These are phyloP conservation scores for Sebastes dallii DNA, from an alignment of 2,797 vertebrate genomes.

Conservation along the genomic window DNA sequence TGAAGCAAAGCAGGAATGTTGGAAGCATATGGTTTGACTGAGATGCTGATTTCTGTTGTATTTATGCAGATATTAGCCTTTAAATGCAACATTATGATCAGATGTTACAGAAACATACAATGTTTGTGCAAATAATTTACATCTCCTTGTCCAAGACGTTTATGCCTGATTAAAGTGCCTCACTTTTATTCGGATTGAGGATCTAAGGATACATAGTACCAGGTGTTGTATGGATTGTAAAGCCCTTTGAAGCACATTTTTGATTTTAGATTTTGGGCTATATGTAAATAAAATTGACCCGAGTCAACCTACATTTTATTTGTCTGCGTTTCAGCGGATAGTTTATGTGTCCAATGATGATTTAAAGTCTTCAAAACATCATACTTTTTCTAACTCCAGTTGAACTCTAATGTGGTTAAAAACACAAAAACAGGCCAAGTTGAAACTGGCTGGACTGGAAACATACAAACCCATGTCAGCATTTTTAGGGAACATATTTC, in stretches of 20 bases:
- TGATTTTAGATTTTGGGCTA: not conserved
- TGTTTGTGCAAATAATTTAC: not conserved
- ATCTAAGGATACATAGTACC: not conserved
- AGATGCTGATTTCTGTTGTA: not conserved
- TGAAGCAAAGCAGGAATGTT: constrained; percentile 6
- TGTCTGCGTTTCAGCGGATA: not conserved
- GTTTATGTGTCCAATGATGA: not conserved
- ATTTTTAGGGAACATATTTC: constrained; percentile 2
- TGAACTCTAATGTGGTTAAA: constrained; percentile 3
- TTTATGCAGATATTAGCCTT: not conserved
- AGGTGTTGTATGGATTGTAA: not conserved
- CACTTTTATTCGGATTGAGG: not conserved
- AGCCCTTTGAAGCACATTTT: not conserved
- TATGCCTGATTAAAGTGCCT: not conserved
- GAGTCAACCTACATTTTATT: not conserved
- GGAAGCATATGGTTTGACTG: not conserved
- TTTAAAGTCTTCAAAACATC: not conserved
- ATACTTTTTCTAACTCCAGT: not conserved
- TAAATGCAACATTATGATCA: not conserved
- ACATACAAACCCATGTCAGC: not conserved
- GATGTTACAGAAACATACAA: not conserved
- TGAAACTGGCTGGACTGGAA: constrained; percentile 8
- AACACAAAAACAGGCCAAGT: not conserved
- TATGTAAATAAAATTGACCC: not conserved
- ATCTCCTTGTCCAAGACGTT: not conserved